Evolutionary conservation across 2,888 invertebrate species (phyloP).

Genomic region (Griposia aprilina): DNA sequence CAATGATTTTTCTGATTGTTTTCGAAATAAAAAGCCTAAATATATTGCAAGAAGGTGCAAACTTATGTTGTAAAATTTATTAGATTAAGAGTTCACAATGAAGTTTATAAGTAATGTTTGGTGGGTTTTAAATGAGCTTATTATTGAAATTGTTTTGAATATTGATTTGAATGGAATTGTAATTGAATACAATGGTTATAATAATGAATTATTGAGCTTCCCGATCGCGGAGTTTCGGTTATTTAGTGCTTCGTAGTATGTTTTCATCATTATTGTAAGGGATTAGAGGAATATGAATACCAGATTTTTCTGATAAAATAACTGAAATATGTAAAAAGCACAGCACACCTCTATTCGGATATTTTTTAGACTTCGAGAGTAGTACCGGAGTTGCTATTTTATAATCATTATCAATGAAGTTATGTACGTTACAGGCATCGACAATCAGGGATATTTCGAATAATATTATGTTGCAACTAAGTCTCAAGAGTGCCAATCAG

Average conservation of each 20-base stretch:
- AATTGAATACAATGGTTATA: slow-evolving; percentile 67
- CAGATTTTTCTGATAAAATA: slow-evolving; percentile 64
- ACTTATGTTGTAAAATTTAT: slow-evolving; percentile 62
- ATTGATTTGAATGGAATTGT: slow-evolving; percentile 67
- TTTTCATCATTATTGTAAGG: slow-evolving; percentile 69
- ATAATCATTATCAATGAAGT: slow-evolving; percentile 39
- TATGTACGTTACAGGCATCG: slow-evolving; percentile 33
- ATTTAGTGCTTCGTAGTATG: slow-evolving; percentile 73
- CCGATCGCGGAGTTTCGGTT: slow-evolving; percentile 66
- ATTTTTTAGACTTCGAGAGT: slow-evolving; percentile 62
- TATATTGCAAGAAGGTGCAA: slow-evolving; percentile 59
- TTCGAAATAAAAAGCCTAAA: slow-evolving; percentile 51
- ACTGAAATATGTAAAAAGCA: slow-evolving; percentile 42
- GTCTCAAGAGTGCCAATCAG: slow-evolving; percentile 34
- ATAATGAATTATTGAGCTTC: slow-evolving; percentile 66
- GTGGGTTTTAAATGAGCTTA: slow-evolving; percentile 67
- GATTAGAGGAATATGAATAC: slow-evolving; percentile 64
- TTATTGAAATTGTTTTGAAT: slow-evolving; percentile 60
- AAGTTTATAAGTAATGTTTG: slow-evolving; percentile 55
- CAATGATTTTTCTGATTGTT: slow-evolving; percentile 49
- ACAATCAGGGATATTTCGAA: slow-evolving; percentile 17
- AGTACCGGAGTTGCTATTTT: slow-evolving; percentile 45
- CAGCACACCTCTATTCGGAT: slow-evolving; percentile 69
- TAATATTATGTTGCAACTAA: slow-evolving; percentile 16
- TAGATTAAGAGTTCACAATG: slow-evolving; percentile 57